Evolutionary conservation across 2,888 invertebrate species (phyloP), one percentile per base, ranked within the genome.

Genomic region (Embidobia sp.): DNA sequence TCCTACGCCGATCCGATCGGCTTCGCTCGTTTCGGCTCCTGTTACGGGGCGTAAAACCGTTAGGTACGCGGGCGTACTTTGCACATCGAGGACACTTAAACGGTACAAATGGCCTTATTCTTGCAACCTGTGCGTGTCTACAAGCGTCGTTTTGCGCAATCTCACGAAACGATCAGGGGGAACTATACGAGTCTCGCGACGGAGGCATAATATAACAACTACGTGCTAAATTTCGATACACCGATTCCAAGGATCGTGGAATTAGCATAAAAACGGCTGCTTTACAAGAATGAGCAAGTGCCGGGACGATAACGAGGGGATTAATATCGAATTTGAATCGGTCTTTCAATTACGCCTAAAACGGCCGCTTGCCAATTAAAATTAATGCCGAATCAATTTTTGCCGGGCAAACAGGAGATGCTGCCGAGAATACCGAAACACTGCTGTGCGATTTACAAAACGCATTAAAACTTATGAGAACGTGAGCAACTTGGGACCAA

Each of bases 141-240:
- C 64, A 48, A 66, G 35, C 70, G 70, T 66, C 72, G 66, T 55
- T 77, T 72, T 64, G 66, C 40, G 42, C 61, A 77, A 72, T 77
- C 77, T 77, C 77, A 72, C 70, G 77, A 53, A 72, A 77, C 66
- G 66, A 77, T 77, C 77, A 29, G 18, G 44, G 15, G 44, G 42
- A 26, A 44, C n/a, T n/a, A 51, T 63, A 64, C 42, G 69, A 76
- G 19, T 53, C 63, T 70, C 44, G 66, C 55, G 72, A 72, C 61
- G 55, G 53, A 72, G 72, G 55, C 55, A 66, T 40, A 61, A 69
- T 16, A 57, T 53, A 72, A 70, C 66, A 72, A 66, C 61, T 66
- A 46, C 49, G 61, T 61, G 27, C 26, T 64, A 44, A 53, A 59
- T 72, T 72, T 66, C 46, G 40, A 66, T 59, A 72, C 66, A 74